Evolutionary conservation across 1,140 invertebrate genomes (phyloP).

Genomic region (Drosophila nasuta): DNA sequence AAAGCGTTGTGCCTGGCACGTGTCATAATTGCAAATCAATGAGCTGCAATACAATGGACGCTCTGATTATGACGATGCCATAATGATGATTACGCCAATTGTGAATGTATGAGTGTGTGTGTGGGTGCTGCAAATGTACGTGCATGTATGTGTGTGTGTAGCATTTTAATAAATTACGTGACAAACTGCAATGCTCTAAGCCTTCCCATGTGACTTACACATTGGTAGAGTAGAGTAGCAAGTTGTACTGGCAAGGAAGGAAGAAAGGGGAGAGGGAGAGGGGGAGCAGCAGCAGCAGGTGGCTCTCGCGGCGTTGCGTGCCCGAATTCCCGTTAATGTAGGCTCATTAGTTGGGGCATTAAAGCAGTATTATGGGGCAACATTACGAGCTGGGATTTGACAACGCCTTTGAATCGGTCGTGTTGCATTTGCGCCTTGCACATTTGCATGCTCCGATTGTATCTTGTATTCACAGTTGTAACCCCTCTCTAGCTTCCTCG

Average conservation of each 20-base stretch:
- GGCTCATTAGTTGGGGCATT: conserved; percentile 80
- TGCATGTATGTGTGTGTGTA: conserved; percentile 48
- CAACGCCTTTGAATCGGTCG: conserved; percentile 19
- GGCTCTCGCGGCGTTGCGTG: conserved; percentile 55
- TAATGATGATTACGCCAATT: conserved; percentile 82
- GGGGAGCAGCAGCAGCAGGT: conserved; percentile 58
- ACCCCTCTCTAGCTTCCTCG: conserved; percentile 8
- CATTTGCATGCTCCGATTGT: conserved; percentile 66
- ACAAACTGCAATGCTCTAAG: conserved; percentile 73
- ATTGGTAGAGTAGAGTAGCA: neutral
- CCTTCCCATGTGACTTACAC: conserved; percentile 33
- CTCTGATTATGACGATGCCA: conserved; percentile 77
- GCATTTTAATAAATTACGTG: conserved; percentile 84
- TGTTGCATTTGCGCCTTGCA: conserved; percentile 55
- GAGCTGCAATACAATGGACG: conserved; percentile 75
- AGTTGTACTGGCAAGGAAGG: neutral
- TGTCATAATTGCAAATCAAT: conserved; percentile 82
- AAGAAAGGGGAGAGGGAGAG: neutral
- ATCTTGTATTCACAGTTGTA: conserved; percentile 36
- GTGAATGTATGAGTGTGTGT: conserved; percentile 31
- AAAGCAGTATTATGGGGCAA: conserved; percentile 69
- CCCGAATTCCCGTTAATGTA: conserved; percentile 77
- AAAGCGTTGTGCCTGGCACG: conserved; percentile 54
- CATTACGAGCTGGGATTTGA: conserved; percentile 27
- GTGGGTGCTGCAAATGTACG: conserved; percentile 25